Conservation (phyloP, 2,113 vertebrate genomes). For the Elanoides forficatus region DNA sequence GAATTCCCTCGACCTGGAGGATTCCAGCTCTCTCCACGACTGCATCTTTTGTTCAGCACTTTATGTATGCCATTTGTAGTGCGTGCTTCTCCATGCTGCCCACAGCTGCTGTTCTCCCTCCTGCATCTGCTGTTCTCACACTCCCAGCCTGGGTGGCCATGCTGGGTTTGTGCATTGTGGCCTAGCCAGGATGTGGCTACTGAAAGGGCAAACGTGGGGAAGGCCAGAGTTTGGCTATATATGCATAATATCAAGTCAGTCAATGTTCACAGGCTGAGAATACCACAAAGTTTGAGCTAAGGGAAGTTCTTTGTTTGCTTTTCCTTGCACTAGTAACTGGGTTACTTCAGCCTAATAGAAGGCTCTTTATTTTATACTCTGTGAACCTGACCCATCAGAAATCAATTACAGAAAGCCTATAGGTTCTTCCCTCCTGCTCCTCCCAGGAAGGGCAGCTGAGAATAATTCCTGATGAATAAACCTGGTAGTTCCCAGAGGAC, state of each 20-base stretch:
- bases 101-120: background rate
- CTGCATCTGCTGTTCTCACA: background rate
- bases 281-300: constrained; percentile 12
- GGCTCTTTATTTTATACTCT: constrained; percentile 57
- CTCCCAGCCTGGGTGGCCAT: background rate
- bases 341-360: constrained; percentile 57
- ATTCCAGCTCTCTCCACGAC: background rate
- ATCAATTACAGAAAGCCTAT: constrained; percentile 45
- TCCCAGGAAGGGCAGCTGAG: background rate
- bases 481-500: background rate
- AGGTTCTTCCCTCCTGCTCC: background rate
- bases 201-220: background rate
- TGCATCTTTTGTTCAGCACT: background rate
- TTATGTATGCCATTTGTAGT: background rate
- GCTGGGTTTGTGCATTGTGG: background rate
- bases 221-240: background rate
- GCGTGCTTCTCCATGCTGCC: background rate
- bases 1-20: constrained; percentile 10
- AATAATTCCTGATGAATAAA: background rate
- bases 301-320: constrained; percentile 63
- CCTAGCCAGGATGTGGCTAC: constrained; percentile 26
- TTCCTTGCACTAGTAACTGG: constrained; percentile 10
- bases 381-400: constrained; percentile 62
- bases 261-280: background rate
- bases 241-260: background rate